These are phyloP conservation scores for Cnemophilus loriae DNA, from an alignment of 2,113 vertebrate genomes.

Conservation along the genomic window DNA sequence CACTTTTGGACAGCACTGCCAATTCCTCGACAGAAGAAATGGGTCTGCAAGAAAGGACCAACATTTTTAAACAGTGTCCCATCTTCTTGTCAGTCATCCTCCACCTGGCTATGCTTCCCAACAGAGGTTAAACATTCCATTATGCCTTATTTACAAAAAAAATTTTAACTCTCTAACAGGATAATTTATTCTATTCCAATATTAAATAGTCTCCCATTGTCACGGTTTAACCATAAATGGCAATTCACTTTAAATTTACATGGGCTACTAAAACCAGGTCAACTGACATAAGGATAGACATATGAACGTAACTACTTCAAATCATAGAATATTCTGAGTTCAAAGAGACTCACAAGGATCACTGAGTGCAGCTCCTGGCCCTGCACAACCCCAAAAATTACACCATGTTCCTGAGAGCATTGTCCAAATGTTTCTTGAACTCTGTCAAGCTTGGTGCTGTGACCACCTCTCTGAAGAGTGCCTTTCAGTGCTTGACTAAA, in stretches of 20 bases:
- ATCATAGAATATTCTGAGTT: neutral
- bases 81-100: neutral
- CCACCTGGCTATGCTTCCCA: neutral
- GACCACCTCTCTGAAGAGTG: neutral
- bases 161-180: neutral
- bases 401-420: neutral
- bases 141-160: neutral
- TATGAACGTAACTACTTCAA: neutral
- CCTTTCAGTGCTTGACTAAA: neutral
- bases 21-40: neutral
- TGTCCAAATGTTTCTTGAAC: neutral
- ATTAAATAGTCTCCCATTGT: neutral
- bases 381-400: neutral
- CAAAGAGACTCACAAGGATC: neutral
- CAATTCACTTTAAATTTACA: neutral
- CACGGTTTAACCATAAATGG: neutral
- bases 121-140: neutral
- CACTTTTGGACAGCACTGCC: neutral
- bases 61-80: fast-evolving
- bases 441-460: neutral
- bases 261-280: neutral
- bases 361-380: neutral
- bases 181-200: neutral
- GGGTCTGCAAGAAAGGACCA: neutral
- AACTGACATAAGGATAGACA: neutral